A percentile compares a stretch with the other conserved stretches of the same genome.
Conservation (phyloP, 2,888 invertebrate species). For the Apoda limacodes region DNA sequence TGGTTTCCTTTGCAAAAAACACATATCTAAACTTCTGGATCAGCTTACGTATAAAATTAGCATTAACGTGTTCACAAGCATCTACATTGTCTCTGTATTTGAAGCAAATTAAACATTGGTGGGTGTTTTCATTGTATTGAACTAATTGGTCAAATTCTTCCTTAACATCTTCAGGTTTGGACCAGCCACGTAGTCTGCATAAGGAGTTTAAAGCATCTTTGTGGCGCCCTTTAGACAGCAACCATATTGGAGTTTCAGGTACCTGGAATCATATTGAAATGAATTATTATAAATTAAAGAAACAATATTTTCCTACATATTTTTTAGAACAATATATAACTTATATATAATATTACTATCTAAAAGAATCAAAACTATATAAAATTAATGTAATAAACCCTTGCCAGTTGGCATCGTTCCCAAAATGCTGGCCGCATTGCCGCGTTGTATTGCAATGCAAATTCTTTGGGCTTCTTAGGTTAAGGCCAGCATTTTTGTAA, state of each 20-base stretch:
- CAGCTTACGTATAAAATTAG: slow-evolving; percentile 31
- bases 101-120: slow-evolving; percentile 41
- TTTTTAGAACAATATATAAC: too few relatives aligned
- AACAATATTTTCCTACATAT: too few relatives aligned
- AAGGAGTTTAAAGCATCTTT: slow-evolving; percentile 64
- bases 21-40: slow-evolving; percentile 39
- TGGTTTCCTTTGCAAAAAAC: slow-evolving; percentile 59
- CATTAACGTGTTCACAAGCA: slow-evolving; percentile 36
- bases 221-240: slow-evolving; percentile 65
- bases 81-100: slow-evolving; percentile 31
- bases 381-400: too few relatives aligned
- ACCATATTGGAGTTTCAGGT: slow-evolving; percentile 72
- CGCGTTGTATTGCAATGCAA: too few relatives aligned
- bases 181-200: slow-evolving; percentile 70
- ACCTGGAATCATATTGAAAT: slow-evolving; percentile 58
- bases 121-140: slow-evolving; percentile 46
- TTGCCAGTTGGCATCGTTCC: too few relatives aligned
- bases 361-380: too few relatives aligned
- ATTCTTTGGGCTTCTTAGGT: too few relatives aligned
- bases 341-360: too few relatives aligned
- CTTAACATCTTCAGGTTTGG: slow-evolving; percentile 55
- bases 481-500: too few relatives aligned
- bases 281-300: too few relatives aligned
- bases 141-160: slow-evolving; percentile 60
- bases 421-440: too few relatives aligned